Evolutionary conservation across 2,888 invertebrate species (phyloP).

Genomic region (Mythimna lalbum): DNA sequence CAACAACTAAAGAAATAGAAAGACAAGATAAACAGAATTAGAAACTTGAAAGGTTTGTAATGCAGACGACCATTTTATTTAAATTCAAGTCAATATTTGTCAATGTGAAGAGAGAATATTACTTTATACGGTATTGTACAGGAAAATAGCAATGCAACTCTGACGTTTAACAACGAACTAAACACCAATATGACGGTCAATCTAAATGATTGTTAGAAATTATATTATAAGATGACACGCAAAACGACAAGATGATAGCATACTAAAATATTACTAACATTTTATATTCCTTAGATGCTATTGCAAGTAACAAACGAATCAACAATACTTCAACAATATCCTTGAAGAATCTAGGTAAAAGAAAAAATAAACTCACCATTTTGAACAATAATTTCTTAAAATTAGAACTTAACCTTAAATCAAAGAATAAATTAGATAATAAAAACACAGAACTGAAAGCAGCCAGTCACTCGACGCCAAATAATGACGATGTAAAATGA

Average conservation of each 20-base stretch:
- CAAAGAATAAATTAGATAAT: constrained; percentile 9
- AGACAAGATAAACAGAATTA: no score
- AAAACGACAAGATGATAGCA: neutral
- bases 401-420: constrained; percentile 23
- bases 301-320: neutral
- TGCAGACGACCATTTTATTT: neutral
- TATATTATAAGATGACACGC: constrained; percentile 6
- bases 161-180: neutral
- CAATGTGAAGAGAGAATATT: neutral
- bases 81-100: neutral
- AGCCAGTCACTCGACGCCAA: constrained; percentile 49
- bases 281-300: neutral
- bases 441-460: constrained; percentile 35
- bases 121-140: neutral
- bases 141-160: neutral
- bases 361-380: constrained; percentile 44
- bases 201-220: neutral
- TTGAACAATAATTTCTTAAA: constrained; percentile 1
- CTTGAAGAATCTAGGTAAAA: neutral
- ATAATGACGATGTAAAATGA: constrained; percentile 59
- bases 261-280: constrained; percentile 8
- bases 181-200: neutral
- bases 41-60: neutral
- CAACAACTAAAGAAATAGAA: no score
- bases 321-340: neutral